Conservation (phyloP, 2,888 invertebrate genomes). For the Erynnis tages region DNA sequence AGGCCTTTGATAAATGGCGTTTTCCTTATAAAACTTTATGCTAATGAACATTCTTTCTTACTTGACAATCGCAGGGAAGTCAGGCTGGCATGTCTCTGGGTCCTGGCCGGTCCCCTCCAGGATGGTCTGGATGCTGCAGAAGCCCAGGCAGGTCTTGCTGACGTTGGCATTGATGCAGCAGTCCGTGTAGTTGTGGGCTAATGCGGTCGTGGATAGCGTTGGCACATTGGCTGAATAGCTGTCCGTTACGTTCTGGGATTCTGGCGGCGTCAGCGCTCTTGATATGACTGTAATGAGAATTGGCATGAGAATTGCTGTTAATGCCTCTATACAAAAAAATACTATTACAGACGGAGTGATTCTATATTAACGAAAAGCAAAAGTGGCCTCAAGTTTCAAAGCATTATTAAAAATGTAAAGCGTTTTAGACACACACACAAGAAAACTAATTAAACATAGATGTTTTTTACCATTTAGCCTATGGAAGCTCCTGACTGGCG, state of each 20-base stretch:
- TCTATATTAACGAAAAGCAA: too few relatives aligned
- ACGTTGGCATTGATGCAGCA: constrained; percentile 89
- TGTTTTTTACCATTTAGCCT: constrained; percentile 85
- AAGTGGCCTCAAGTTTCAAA: too few relatives aligned
- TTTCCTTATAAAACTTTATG: too few relatives aligned
- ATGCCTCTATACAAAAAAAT: too few relatives aligned
- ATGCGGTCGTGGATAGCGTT: constrained; percentile 59
- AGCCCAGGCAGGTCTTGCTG: constrained; percentile 87
- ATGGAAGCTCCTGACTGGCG: constrained; percentile 89
- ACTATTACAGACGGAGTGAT: too few relatives aligned
- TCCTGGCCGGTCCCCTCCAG: constrained; percentile 90
- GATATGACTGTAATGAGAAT: constrained; percentile 79
- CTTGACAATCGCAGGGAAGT: constrained; percentile 89
- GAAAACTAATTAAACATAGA: too few relatives aligned
- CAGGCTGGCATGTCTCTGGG: constrained; percentile 89
- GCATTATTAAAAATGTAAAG: too few relatives aligned
- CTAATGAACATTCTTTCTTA: constrained; percentile 48
- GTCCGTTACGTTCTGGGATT: constrained; percentile 74
- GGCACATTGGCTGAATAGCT: constrained; percentile 67
- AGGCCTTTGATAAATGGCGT: neutral
- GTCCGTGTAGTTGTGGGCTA: constrained; percentile 89
- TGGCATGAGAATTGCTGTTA: too few relatives aligned
- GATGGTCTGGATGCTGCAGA: constrained; percentile 90
- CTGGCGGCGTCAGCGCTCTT: constrained; percentile 82
- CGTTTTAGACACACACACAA: too few relatives aligned